Evolutionary conservation across 2,888 invertebrate species (phyloP).

Genomic region (Stenichneumon culpator): DNA sequence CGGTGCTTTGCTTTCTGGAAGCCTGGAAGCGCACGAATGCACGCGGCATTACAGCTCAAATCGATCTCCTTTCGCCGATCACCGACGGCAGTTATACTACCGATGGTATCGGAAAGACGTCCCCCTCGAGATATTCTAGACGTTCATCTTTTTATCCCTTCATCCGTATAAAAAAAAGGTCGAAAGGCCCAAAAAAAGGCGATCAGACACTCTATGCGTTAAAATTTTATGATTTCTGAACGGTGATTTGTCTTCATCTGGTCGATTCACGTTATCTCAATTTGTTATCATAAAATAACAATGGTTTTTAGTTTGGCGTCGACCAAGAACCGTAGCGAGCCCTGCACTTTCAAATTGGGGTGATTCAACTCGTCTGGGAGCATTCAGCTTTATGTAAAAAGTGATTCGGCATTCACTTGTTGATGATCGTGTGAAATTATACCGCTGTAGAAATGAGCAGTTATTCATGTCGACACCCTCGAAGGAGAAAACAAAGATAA

Average conservation of each 20-base stretch:
- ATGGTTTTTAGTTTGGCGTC: constrained; percentile 70
- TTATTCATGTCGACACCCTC: not conserved
- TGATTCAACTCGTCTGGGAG: constrained; percentile 70
- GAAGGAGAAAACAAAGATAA: not conserved
- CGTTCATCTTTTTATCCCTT: constrained; percentile 62
- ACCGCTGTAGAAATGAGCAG: not conserved
- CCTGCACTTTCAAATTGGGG: constrained; percentile 8
- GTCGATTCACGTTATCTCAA: constrained; percentile 71
- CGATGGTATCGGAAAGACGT: constrained; percentile 52
- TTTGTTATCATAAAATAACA: constrained; percentile 74
- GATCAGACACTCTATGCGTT: not conserved
- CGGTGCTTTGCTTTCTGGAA: constrained; percentile 66
- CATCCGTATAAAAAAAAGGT: constrained; percentile 44
- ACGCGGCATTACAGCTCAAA: constrained; percentile 50
- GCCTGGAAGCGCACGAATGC: constrained; percentile 52
- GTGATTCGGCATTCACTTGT: not conserved
- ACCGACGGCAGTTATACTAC: constrained; percentile 64
- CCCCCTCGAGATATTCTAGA: constrained; percentile 30
- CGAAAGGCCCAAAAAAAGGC: not conserved
- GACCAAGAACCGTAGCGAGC: constrained; percentile 41
- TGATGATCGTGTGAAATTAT: not conserved
- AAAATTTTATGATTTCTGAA: not conserved
- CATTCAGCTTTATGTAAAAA: constrained; percentile 66
- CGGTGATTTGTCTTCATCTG: constrained; percentile 29
- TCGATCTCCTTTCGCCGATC: constrained; percentile 70